A percentile compares a stretch with the other conserved stretches of the same genome.
Conservation (phyloP, 2,888 invertebrate genomes). For the Cepaea hortensis region DNA sequence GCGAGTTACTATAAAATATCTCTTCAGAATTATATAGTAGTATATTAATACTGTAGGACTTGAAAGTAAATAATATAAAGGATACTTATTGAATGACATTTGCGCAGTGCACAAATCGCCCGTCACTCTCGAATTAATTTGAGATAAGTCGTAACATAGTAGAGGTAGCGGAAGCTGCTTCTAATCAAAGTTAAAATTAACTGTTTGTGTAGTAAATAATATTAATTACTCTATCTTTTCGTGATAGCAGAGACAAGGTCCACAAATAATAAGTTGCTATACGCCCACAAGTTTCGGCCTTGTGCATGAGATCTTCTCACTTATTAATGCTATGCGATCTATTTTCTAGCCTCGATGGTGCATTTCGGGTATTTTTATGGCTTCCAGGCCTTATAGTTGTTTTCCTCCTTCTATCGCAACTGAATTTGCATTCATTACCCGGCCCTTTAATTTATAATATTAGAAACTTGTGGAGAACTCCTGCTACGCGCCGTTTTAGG, state of each 20-base stretch:
- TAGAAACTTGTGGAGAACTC: too few species aligned
- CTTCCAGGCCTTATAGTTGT: too few species aligned
- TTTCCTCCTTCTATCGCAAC: too few species aligned
- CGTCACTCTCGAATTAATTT: constrained; percentile 82
- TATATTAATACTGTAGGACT: constrained; percentile 61
- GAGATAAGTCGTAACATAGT: constrained; percentile 89
- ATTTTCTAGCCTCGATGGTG: constrained; percentile 52
- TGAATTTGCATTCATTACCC: too few species aligned
- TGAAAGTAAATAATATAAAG: constrained; percentile 56
- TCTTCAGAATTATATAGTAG: constrained; percentile 15
- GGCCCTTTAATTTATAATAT: too few species aligned
- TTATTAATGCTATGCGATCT: not conserved
- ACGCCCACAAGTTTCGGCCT: constrained; percentile 42
- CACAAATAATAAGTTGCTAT: too few species aligned
- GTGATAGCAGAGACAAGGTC: not conserved
- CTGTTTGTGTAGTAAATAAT: constrained; percentile 24
- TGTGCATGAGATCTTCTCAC: not conserved
- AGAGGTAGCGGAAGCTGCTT: constrained; percentile 86
- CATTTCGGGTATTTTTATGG: too few species aligned
- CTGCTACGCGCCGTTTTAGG: too few species aligned
- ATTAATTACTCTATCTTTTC: constrained; percentile 51
- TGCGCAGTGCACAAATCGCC: constrained; percentile 87
- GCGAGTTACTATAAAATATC: constrained; percentile 81
- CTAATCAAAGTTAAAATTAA: too few species aligned
- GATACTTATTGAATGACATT: constrained; percentile 73